Conservation (phyloP, 2,888 invertebrate species). For the Marasmarcha lunaedactyla region DNA sequence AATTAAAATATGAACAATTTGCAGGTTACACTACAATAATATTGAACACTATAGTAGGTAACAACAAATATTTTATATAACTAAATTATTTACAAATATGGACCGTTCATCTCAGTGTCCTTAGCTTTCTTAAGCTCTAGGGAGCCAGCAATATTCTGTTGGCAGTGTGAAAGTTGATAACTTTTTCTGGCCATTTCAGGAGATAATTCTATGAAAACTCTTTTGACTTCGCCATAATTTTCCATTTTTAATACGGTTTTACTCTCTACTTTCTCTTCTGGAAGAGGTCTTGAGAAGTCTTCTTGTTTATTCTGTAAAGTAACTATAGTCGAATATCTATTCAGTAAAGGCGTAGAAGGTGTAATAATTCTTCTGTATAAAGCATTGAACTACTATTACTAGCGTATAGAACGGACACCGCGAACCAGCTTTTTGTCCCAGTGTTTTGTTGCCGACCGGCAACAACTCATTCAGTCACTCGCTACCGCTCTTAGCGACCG, state of each 20-base stretch:
- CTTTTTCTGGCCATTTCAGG: conserved; percentile 76
- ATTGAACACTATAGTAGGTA: too few relatives aligned
- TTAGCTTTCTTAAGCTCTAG: conserved; percentile 77
- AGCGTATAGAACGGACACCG: too few relatives aligned
- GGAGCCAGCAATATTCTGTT: conserved; percentile 87
- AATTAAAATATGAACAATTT: too few relatives aligned
- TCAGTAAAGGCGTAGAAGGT: too few relatives aligned
- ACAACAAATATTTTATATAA: too few relatives aligned
- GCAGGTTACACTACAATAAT: too few relatives aligned
- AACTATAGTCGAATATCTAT: conserved; percentile 81
- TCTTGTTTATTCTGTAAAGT: conserved; percentile 87
- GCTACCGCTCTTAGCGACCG: too few relatives aligned
- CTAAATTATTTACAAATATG: conserved; percentile 69
- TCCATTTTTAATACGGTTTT: conserved; percentile 72
- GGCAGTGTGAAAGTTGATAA: conserved; percentile 82
- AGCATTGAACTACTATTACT: too few relatives aligned
- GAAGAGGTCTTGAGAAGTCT: conserved; percentile 78
- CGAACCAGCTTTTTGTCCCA: too few relatives aligned
- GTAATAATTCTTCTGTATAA: too few relatives aligned
- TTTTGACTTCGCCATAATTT: conserved; percentile 61
- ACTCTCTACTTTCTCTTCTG: conserved; percentile 43
- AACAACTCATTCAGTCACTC: too few relatives aligned
- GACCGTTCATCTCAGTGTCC: conserved; percentile 77
- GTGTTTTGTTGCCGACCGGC: too few relatives aligned
- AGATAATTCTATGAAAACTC: conserved; percentile 75